A percentile compares a stretch with the other conserved stretches of the same genome.
Conservation (phyloP, 2,888 invertebrate genomes). For the Tanypteryx hageni region DNA sequence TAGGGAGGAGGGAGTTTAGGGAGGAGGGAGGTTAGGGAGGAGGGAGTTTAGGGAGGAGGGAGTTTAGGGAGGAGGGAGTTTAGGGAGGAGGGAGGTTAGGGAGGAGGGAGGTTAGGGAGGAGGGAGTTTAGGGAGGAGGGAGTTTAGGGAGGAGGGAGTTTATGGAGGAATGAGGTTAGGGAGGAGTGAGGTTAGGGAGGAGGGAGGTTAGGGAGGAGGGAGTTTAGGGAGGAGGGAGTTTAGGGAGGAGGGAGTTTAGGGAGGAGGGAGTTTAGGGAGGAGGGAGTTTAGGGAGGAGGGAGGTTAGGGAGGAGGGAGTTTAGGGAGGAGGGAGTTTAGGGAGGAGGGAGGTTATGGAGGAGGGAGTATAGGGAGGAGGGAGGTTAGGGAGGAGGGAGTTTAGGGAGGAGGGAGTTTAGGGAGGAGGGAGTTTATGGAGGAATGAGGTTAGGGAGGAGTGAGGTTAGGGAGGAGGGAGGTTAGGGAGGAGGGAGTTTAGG, state of each 20-base stretch:
- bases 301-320: background rate
- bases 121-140: background rate
- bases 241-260: background rate
- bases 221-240: no score
- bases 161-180: background rate
- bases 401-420: background rate
- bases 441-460: background rate
- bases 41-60: background rate
- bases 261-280: no score
- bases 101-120: background rate
- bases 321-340: background rate
- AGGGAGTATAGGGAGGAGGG: background rate
- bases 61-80: background rate
- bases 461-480: background rate
- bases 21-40: background rate
- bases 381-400: background rate
- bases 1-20: no score
- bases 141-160: background rate
- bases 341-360: background rate
- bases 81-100: background rate
- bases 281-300: background rate
- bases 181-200: background rate
- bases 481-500: background rate
- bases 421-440: no score
- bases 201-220: background rate